Percentiles rank a stretch among this genome's conserved stretches.
phyloP scores from a whole-genome alignment of 2,888 invertebrate genomes.

The Diarsia rubi region DNA sequence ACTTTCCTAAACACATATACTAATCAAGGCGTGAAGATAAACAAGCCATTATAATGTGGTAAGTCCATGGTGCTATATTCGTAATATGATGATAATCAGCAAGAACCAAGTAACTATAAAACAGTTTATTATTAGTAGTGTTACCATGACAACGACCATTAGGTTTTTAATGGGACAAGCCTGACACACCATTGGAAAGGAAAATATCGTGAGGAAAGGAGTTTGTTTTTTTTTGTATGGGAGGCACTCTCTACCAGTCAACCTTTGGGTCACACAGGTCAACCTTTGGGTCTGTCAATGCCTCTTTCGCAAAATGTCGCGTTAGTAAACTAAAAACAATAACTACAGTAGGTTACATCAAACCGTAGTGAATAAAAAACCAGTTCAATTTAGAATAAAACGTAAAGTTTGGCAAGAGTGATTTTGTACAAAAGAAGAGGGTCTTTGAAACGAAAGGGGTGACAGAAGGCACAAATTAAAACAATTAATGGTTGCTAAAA shows the following conservation, averaged over 20 bases:
- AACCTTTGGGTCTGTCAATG: too few relatives aligned
- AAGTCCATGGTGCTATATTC: slow-evolving; percentile 35
- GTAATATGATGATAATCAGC: slow-evolving; percentile 23
- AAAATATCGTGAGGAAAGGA: too few relatives aligned
- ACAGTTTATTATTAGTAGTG: neutral
- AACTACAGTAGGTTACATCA: neutral
- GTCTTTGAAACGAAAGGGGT: neutral
- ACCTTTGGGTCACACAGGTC: too few relatives aligned
- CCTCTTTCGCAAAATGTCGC: too few relatives aligned
- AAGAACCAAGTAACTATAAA: too few relatives aligned
- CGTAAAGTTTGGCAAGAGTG: neutral
- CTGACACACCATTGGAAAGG: too few relatives aligned
- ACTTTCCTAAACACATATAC: slow-evolving; percentile 32
- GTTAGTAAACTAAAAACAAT: neutral
- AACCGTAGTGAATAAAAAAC: too few relatives aligned
- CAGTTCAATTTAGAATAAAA: neutral
- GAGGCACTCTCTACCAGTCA: too few relatives aligned
- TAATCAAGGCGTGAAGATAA: slow-evolving; percentile 47
- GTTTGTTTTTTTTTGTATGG: too few relatives aligned
- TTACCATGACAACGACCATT: neutral
- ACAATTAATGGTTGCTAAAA: neutral
- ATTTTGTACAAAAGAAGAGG: neutral
- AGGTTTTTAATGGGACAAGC: too few relatives aligned
- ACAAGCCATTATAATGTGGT: slow-evolving; percentile 2
- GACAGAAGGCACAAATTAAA: neutral